Conservation (phyloP, 2,113 vertebrate species). For the Chamaea fasciata region DNA sequence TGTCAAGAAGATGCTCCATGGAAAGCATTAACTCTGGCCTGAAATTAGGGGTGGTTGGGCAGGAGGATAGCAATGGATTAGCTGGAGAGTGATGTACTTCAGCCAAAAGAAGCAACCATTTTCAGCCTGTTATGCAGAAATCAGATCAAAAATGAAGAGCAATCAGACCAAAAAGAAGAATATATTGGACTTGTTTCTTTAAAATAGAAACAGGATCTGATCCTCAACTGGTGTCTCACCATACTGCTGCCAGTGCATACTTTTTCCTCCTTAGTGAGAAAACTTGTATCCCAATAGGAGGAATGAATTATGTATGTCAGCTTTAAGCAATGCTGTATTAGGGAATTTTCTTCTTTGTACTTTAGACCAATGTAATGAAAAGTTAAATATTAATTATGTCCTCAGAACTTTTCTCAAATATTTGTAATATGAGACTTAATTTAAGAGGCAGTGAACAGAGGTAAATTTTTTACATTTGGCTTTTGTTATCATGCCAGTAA, state of each 20-base stretch:
- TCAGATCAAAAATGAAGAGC: neutral
- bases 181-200: neutral
- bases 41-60: neutral
- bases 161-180: neutral
- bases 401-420: constrained; percentile 26
- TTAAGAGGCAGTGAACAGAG: neutral
- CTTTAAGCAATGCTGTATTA: constrained; percentile 1
- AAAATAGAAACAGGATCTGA: neutral
- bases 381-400: constrained; percentile 51
- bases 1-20: neutral
- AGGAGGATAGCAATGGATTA: neutral
- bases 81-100: neutral
- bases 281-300: neutral
- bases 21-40: neutral
- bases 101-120: neutral
- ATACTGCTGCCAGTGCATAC: neutral
- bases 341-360: neutral
- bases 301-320: constrained; percentile 14
- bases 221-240: neutral
- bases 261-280: neutral
- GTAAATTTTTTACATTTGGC: neutral
- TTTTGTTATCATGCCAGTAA: neutral
- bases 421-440: constrained; percentile 28
- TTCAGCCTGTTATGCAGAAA: neutral
- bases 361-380: constrained; percentile 29